A percentile compares a stretch with the other conserved stretches of the same genome.
phyloP scores from a whole-genome alignment of 30 jellyfish, hydroid and myxozoan genomes.

The Mastigias papua region DNA sequence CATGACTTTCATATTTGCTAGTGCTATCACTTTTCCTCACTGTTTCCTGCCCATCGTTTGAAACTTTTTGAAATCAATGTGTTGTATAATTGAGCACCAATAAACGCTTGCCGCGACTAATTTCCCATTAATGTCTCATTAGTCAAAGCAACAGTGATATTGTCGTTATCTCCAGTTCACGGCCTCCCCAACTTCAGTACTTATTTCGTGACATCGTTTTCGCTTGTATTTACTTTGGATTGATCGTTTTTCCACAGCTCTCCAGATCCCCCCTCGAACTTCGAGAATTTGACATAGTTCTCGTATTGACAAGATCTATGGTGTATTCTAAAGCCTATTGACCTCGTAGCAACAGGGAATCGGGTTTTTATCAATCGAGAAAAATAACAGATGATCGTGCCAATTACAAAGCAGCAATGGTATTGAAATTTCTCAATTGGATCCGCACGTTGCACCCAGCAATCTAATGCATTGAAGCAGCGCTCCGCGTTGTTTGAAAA shows the following conservation, averaged over 20 bases:
- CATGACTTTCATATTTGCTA: background rate
- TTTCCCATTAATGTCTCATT: background rate
- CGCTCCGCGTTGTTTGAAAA: background rate
- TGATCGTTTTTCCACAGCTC: background rate
- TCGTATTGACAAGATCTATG: background rate
- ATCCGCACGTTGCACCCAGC: background rate
- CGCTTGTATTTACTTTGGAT: background rate
- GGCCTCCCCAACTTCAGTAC: background rate
- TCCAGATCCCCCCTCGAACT: background rate
- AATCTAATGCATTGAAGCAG: background rate
- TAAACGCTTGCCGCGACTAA: background rate
- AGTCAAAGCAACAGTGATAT: background rate
- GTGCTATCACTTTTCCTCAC: background rate
- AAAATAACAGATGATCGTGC: background rate
- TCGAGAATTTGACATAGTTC: background rate
- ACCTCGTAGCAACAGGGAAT: constrained; percentile 22
- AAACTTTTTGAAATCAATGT: background rate
- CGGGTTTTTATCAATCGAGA: background rate
- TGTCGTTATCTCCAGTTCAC: background rate
- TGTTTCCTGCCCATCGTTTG: background rate
- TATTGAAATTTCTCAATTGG: background rate
- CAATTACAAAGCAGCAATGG: background rate
- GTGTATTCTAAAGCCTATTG: constrained; percentile 2
- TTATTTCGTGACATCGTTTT: background rate
- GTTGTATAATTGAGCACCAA: background rate